Conservation (phyloP, 2,888 invertebrate genomes). For the Mellilla xanthometata region DNA sequence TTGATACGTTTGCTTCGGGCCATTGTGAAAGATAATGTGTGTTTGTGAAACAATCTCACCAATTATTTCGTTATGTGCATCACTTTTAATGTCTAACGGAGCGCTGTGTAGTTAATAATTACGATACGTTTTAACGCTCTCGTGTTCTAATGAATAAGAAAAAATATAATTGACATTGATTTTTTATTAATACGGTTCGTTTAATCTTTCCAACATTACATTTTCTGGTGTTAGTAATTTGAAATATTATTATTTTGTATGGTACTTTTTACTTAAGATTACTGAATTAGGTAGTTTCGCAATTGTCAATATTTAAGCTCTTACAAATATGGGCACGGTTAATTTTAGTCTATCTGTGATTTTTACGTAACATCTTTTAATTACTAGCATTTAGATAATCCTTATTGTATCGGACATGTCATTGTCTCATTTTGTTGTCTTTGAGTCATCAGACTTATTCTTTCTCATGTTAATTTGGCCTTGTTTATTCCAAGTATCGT, state of each 20-base stretch:
- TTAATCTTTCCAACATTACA: constrained; percentile 2
- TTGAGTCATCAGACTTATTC: constrained; percentile 1
- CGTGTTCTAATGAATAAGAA: no score
- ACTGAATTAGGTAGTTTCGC: no score
- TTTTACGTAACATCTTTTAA: no score
- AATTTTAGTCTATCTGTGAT: no score
- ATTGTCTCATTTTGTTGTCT: neutral
- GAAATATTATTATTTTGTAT: no score
- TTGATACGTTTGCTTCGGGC: constrained; percentile 46
- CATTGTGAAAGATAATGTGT: constrained; percentile 48
- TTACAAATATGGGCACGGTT: no score
- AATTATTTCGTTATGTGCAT: constrained; percentile 33
- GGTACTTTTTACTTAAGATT: no score
- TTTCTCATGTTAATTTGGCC: constrained; percentile 7
- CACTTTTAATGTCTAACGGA: constrained; percentile 32
- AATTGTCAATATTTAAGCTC: no score
- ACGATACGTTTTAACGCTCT: constrained; percentile 33
- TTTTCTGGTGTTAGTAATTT: neutral
- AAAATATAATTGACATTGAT: constrained; percentile 4
- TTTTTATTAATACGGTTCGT: constrained; percentile 6
- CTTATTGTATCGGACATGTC: neutral
- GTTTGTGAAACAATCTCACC: constrained; percentile 39
- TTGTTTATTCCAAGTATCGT: constrained; percentile 12
- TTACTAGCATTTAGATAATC: neutral
- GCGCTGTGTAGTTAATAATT: constrained; percentile 32